Percentiles rank a stretch among this genome's conserved stretches.
These are phyloP conservation scores for Elmis aenea DNA, from an alignment of 2,888 invertebrate species.

Conservation along the genomic window DNA sequence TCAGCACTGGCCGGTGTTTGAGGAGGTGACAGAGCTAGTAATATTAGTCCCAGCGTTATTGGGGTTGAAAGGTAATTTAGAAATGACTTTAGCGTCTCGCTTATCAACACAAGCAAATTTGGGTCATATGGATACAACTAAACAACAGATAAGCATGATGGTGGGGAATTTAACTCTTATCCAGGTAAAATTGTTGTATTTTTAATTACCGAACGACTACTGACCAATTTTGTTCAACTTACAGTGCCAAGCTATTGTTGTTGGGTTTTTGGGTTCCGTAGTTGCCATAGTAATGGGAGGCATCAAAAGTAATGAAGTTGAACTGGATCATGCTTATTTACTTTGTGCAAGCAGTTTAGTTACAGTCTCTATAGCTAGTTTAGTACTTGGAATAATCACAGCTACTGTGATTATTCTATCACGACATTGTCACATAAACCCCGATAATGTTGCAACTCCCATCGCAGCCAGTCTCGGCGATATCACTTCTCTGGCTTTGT, in stretches of 20 bases:
- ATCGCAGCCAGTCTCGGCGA: conserved; percentile 78
- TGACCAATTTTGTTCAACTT: conserved; percentile 23
- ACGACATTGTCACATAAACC: conserved; percentile 65
- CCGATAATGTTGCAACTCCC: conserved; percentile 76
- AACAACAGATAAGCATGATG: conserved; percentile 62
- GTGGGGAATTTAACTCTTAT: conserved; percentile 70
- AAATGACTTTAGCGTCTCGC: conserved; percentile 78
- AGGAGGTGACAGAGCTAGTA: conserved; percentile 63
- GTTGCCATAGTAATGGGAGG: conserved; percentile 66
- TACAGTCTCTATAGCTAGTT: conserved; percentile 71
- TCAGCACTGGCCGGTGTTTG: conserved; percentile 70
- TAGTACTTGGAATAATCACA: conserved; percentile 66
- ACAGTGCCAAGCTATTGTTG: conserved; percentile 66
- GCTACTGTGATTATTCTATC: conserved; percentile 67
- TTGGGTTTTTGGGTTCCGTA: conserved; percentile 65
- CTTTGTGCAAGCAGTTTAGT: conserved; percentile 69
- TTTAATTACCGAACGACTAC: neutral
- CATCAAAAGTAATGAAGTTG: conserved; percentile 58
- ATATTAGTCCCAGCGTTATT: conserved; percentile 72
- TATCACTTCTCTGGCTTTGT: conserved; percentile 61
- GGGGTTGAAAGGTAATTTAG: conserved; percentile 77
- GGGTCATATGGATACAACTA: conserved; percentile 66
- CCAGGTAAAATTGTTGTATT: conserved; percentile 53
- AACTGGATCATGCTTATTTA: conserved; percentile 63
- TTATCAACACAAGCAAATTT: conserved; percentile 75